Base-by-base conservation (phyloP, 1,140 invertebrate genomes). In the Papilio xuthus region DNA sequence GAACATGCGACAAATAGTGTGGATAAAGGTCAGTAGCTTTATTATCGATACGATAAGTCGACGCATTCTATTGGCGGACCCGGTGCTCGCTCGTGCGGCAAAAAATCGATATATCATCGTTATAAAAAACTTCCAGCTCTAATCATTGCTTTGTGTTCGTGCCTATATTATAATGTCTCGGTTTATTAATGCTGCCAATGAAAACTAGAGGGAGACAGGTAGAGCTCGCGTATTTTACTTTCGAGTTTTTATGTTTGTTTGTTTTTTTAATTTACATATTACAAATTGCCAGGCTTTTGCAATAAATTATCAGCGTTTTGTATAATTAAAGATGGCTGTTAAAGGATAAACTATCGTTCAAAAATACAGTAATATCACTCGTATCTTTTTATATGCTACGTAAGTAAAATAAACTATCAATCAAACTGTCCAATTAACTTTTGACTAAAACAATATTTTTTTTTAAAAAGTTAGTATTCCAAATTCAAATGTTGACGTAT, bases 21-120 rank as follows among this genome's bases (percentile, higher is more conserved):
- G 82, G 81, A 78, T 87, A 92, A 91, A 92, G 90, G 90, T 91
- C 90, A 89, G 79, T 88, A 79, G 85, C 83, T 88, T 88, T 88
- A 86, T 90, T 87, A 89, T 85, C 85, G 83, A 90, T 86, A 80
- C 83, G 81, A 81, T 82, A 73, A 70, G 82, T 82, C 86, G 85
- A 88, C 88, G 84, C 85, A 83, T 89, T 86, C 85, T 87, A 90
- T 88, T 90, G 86, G 85, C 71, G 81, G 79, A 77, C 23, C 53
- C 37, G 53, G 32, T 26, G 73, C 69, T 75, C n/a, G 73, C 74
- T 75, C 71, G 77, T 69, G 72, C 53, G 42, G 23, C 42, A 76
- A 76, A 76, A 76, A 56, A 60, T 76, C 74, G 74, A 76, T 63
- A 76, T 63, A 67, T 60, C 74, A 4, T 32, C 13, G n/a, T 41